These are phyloP conservation scores for Gonocerus acuteangulatus DNA, from an alignment of 2,888 invertebrate genomes.

Conservation along the genomic window DNA sequence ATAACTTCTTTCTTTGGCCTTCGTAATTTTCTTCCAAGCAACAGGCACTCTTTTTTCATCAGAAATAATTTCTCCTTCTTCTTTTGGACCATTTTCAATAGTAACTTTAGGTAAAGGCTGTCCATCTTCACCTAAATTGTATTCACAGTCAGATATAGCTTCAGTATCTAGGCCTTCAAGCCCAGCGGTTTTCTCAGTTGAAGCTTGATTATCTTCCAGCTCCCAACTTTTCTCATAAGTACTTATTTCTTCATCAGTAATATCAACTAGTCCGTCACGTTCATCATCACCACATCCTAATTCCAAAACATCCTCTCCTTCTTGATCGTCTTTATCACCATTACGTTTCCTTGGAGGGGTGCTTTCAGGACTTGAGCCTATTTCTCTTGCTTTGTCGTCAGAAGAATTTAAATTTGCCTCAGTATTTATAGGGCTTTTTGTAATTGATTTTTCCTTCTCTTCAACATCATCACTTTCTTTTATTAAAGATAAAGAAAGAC, in stretches of 20 bases:
- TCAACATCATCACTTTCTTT: neutral
- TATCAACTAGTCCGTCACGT: constrained; percentile 36
- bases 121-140: constrained; percentile 42
- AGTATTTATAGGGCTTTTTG: neutral
- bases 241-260: constrained; percentile 38
- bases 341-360: constrained; percentile 29
- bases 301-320: constrained; percentile 36
- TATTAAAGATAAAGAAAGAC: too few species aligned
- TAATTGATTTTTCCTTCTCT: neutral
- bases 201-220: constrained; percentile 30
- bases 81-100: constrained; percentile 39
- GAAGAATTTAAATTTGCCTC: neutral
- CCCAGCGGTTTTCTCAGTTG: constrained; percentile 40
- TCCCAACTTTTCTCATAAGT: constrained; percentile 36
- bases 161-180: constrained; percentile 62
- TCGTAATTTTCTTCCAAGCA: constrained; percentile 72
- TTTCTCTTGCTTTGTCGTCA: neutral
- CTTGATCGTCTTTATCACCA: constrained; percentile 30
- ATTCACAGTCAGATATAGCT: constrained; percentile 66
- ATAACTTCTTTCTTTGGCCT: constrained; percentile 70
- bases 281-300: constrained; percentile 34
- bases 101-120: constrained; percentile 34
- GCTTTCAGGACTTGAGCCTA: constrained; percentile 10
- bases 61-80: constrained; percentile 44
- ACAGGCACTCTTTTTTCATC: constrained; percentile 51